Evolutionary conservation across 64 coral and sea anemone species (phyloP), one percentile per base, ranked within the genome.

Genomic region (Montipora efflorescens): DNA sequence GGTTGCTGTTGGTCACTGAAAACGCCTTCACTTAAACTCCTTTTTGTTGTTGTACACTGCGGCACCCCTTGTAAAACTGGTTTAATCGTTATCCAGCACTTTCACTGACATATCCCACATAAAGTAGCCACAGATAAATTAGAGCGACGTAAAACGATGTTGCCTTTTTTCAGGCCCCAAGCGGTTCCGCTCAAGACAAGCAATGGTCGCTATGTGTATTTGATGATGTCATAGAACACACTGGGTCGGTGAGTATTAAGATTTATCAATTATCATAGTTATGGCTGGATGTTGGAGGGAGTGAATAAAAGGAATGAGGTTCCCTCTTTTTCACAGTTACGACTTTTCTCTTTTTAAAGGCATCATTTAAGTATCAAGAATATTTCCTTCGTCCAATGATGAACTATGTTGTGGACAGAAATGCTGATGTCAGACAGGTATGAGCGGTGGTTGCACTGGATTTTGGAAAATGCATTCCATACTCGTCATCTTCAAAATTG

Each of bases 171-270:
- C 78, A 97, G 95, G 74, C 89, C 47, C 92, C 92, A 47, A 84
- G 82, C 15, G 68, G 95, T 61, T 99, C 97, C 11, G 95, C 90
- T 48, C 89, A 95, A 53, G 95, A 99, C 77, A 96, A 94, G 44
- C 97, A 99, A 18, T 99, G 97, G 97, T 90, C 94, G 6, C 67
- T 99, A 36, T 99, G 97, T 92, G 90, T 99, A 36, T 96, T 99
- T 92, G 97, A 99, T 48, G 97, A 99, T 43, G 90, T 99, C 57
- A 82, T 99, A 59, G 97, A 99, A 71, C 94, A 99, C 75, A 84
- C 92, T 61, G 97, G 97, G 18, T 87, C 95, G 74, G 97, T 99
- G 68, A 87, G 97, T 94, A n/a, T 18, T 10, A 57, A n/a, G 36
- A 21, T 1, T 1, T 8, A 50, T 1, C 61, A 13, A 8, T 59